phyloP scores from a whole-genome alignment of 2,888 invertebrate species.

The Callosobruchus maculatus region DNA sequence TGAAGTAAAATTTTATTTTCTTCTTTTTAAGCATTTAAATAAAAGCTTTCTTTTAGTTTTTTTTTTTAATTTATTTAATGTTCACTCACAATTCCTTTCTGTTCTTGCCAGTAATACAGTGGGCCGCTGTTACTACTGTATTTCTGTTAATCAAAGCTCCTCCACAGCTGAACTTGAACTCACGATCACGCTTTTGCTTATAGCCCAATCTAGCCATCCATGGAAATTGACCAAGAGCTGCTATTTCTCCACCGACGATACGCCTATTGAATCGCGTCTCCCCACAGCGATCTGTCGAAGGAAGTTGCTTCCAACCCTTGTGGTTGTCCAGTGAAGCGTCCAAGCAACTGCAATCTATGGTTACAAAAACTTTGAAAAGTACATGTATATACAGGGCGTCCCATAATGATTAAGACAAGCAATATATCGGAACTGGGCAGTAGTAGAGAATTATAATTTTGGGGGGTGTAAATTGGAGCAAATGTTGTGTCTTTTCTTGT shows the following conservation, averaged over 20 bases:
- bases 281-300: slow-evolving; percentile 16
- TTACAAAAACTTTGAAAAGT: neutral
- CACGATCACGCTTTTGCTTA: slow-evolving; percentile 27
- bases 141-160: slow-evolving; percentile 44
- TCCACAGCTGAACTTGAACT: slow-evolving; percentile 35
- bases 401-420: no score
- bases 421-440: no score
- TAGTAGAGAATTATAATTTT: no score
- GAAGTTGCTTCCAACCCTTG: neutral
- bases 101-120: slow-evolving; percentile 35
- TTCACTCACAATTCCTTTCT: slow-evolving; percentile 16
- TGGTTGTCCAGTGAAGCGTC: neutral
- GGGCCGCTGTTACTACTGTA: slow-evolving; percentile 49
- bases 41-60: no score
- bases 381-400: no score
- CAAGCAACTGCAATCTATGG: neutral
- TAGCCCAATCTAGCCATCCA: slow-evolving; percentile 62
- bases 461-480: no score
- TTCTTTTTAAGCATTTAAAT: no score
- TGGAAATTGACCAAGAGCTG: slow-evolving; percentile 60
- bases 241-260: slow-evolving; percentile 61
- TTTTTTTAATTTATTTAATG: no score
- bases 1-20: no score
- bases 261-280: slow-evolving; percentile 44
- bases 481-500: no score